Conservation (phyloP, 2,113 vertebrate genomes). For the human region GRCh38 chr2:147761501-147762000, state of each 20-base stretch:
- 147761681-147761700: conserved; percentile 79
- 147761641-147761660: conserved; percentile 78
- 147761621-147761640: conserved; percentile 78
- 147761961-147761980: conserved; percentile 7
- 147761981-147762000: conserved; percentile 17
- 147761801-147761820: conserved; percentile 58
- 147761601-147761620: conserved; percentile 81
- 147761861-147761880: conserved; percentile 42
- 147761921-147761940: conserved; percentile 25
- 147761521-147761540: conserved; percentile 67
- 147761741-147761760: conserved; percentile 54
- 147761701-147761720: conserved; percentile 69
- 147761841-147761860: conserved; percentile 37
- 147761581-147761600: conserved; percentile 81
- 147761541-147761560: conserved; percentile 78
- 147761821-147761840: conserved; percentile 37
- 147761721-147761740: conserved; percentile 68
- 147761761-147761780: conserved; percentile 52
- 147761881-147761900: background rate
- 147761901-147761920: background rate
- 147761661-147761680: conserved; percentile 77
- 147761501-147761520: conserved; percentile 69
- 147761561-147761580: conserved; percentile 81
- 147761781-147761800: conserved; percentile 58
- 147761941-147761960: conserved; percentile 42